Evolutionary conservation across 1,140 invertebrate species (phyloP).

Genomic region (Drosophila lini): DNA sequence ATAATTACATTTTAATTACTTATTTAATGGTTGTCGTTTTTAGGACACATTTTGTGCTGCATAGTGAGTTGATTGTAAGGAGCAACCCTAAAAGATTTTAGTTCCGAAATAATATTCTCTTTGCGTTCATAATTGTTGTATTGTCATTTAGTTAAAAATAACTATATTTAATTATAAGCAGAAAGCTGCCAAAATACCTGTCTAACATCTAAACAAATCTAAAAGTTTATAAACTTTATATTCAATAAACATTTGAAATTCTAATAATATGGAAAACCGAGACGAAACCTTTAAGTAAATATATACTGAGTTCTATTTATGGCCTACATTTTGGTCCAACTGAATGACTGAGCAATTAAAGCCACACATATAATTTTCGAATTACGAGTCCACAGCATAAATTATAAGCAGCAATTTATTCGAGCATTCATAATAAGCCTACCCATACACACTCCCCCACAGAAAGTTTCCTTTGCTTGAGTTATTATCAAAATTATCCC

Average conservation of each 20-base stretch:
- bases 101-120: too few relatives aligned
- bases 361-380: conserved; percentile 52
- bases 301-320: conserved; percentile 33
- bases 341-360: conserved; percentile 60
- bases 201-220: conserved; percentile 5
- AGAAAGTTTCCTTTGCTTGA: conserved; percentile 45
- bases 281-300: conserved; percentile 17
- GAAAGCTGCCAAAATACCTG: neutral
- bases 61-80: neutral
- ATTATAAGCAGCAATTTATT: conserved; percentile 67
- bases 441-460: neutral
- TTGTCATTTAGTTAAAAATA: neutral
- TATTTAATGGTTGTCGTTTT: neutral
- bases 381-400: conserved; percentile 58
- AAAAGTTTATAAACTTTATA: conserved; percentile 9
- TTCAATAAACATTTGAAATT: conserved; percentile 39
- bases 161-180: neutral
- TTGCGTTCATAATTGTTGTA: too few relatives aligned
- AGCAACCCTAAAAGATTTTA: neutral
- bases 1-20: neutral
- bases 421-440: conserved; percentile 67
- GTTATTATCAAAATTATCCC: conserved; percentile 58
- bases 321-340: conserved; percentile 32
- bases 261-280: conserved; percentile 38
- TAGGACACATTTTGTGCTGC: neutral